Evolutionary conservation across 2,113 vertebrate genomes (phyloP), one percentile per base, ranked within the genome.

Genomic region (Oncorhynchus keta): DNA sequence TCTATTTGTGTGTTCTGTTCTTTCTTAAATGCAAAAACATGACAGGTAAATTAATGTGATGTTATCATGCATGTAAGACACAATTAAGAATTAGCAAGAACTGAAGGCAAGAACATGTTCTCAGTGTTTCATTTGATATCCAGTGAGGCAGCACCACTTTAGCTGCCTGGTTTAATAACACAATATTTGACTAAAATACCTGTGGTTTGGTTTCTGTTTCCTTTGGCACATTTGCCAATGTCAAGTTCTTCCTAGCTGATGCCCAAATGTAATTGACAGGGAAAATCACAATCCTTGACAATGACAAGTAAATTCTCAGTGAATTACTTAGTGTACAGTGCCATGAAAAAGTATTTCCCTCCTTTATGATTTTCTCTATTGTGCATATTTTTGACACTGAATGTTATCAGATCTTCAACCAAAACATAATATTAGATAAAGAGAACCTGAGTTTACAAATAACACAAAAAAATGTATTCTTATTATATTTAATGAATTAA

Each of bases 71-170:
- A 45, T 11, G 2, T 45, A 45, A 45, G 39, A 45, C 39, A 45
- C 9, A 45, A 45, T 45, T 45, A 45, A 12, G 39, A 11, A 45
- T 45, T 11, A 45, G 39, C 39, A 45, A 12, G 39, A 45, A 45
- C 39, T 45, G 39, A 45, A 11, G 39, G 39, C 39, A 65, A 26
- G 22, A 9, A 22, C 24, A 65, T 26, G 79, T 89, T 87, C 87
- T 73, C 73, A 77, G 70, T 30, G 32, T 80, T 88, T 88, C 81
- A 78, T 89, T 88, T 83, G 83, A 89, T 86, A 88, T 87, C 85
- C 81, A 68, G 76, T 80, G 83, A 79, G 77, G 79, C 80, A 76
- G 81, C 84, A 78, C 87, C 82, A 80, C 83, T 89, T 80, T 74
- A 78, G 74, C 77, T 45, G 39, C 39, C 39, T 45, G 82, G 68